Base-by-base conservation (phyloP, 2,888 invertebrate species). In the Melanchra persicariae region DNA sequence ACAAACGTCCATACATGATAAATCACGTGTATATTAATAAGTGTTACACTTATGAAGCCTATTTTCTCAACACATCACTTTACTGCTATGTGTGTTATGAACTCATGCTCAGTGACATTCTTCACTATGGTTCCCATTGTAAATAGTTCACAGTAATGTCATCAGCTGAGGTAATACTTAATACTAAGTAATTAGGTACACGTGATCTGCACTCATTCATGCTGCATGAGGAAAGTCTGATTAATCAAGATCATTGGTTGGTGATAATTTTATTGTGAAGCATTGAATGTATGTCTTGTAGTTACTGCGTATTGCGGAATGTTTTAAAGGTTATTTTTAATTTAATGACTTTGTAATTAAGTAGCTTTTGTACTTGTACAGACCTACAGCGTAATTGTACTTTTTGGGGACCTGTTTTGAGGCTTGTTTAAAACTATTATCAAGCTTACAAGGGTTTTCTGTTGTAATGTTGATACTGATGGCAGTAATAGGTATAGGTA, bases 21-120 rank as follows among this genome's bases (percentile, higher is more conserved):
- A 45, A 57, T 55, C 64, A 66, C 17, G 37, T 57, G 15, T 22
- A 52, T 62, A 76, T 65, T 54, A 68, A 43, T 59, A 62, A 78
- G 5, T 63, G 54, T 59, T 54, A 37, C 24, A 69, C 22, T 30
- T 70, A 40, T 1, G 17, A 62, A n/a, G 24, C 12, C 54, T 51
- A 67, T 82, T 81, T 81, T 84, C 74, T 60, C 76, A 84, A 68
- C 57, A 79, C 69, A 72, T 80, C 71, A 78, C 22, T 17, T 2
- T 40, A 26, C 4, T 22, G 51, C 63, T 62, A 80, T 79, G 62
- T 78, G 30, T 65, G 61, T 24, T 30, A 75, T 85, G 81, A 84
- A 40, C 55, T 85, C 79, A 82, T 61, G 24, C 84, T 87, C 37
- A 55, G 7, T 26, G 19, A 77, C 87, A 86, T 87, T 85, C 87